Percentiles rank a stretch among this genome's conserved stretches.
Conservation (phyloP, 2,797 vertebrate species). For the Aratinga solstitialis region DNA sequence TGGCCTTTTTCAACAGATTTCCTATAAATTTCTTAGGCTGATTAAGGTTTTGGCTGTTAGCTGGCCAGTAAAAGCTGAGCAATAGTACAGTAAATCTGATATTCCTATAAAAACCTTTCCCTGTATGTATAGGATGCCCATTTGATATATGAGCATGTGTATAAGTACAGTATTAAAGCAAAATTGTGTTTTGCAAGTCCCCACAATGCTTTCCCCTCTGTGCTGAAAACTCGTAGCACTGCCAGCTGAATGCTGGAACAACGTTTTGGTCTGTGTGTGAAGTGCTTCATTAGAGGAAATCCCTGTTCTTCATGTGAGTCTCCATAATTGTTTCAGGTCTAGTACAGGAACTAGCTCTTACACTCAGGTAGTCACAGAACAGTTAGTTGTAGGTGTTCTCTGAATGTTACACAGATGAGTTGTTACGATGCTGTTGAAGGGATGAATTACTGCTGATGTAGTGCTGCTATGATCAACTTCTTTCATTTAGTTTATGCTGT, state of each 20-base stretch:
- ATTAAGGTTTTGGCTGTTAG: neutral
- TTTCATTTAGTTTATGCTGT: neutral
- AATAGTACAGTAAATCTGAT: neutral
- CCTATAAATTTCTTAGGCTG: neutral
- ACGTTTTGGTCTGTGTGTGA: neutral
- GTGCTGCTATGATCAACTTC: accelerated
- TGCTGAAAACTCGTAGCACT: neutral
- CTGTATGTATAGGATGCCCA: neutral
- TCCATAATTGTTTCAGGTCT: neutral
- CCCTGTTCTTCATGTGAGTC: neutral
- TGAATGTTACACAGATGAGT: neutral
- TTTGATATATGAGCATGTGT: neutral
- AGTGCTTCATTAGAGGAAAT: neutral
- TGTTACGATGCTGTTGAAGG: accelerated
- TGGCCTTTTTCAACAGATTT: neutral
- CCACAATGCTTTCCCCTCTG: neutral
- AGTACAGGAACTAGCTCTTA: neutral
- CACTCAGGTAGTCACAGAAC: neutral
- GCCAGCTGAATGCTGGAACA: neutral
- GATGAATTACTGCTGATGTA: neutral
- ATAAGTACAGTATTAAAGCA: neutral
- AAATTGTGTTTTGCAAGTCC: neutral
- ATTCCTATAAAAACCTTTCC: neutral
- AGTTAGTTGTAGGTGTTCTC: neutral
- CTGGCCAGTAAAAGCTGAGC: neutral